Evolutionary conservation across 35 echinoderm and acorn worm genomes (phyloP), one percentile per base, ranked within the genome.

Genomic region (Lytechinus pictus): DNA sequence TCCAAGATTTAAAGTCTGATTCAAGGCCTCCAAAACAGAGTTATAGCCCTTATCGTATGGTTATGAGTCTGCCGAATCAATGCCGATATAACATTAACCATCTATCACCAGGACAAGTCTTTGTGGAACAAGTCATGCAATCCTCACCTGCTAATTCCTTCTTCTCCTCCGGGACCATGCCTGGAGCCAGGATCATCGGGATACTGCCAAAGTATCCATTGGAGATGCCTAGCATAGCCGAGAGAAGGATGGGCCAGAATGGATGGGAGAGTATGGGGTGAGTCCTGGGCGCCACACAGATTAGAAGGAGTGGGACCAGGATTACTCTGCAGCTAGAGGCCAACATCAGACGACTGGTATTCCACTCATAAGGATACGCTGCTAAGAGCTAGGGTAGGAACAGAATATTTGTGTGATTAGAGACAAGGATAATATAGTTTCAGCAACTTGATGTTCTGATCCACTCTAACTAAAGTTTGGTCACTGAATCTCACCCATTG

Each of bases 171-270:
- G 94, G 86, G 24, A 97, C 96, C 52, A 93, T 95, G 3, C 94
- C 94, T 5, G 97, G 97, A 8, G 97, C 95, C 27, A 97, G 79
- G 54, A 97, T 97, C 97, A 97, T 97, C 0, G 97, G 97, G 21
- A 97, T 54, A 58, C 97, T 97, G 86, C 97, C 97, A 57, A 97
- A 97, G 92, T 97, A 97, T 19, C 97, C 97, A 57, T 97, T 97
- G 61, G 94, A 95, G 55, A 97, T 95, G 2, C 97, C 97, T 4
- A 97, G 94, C 11, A 96, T 12, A 13, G 89, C 95, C 14, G 97
- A 97, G 55, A 96, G 79, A 16, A 94, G 28, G 89, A 97, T 96
- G 10, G 97, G 57, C 97, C 96, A 97, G 87, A 95, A 89, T 6
- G 92, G 87, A 88, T 95, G 96, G 54, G 94, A 44, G 6, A 97